Percentiles rank a stretch among this genome's conserved stretches.
phyloP scores from a whole-genome alignment of 2,797 vertebrate species.

The Syngnathus rostellatus region DNA sequence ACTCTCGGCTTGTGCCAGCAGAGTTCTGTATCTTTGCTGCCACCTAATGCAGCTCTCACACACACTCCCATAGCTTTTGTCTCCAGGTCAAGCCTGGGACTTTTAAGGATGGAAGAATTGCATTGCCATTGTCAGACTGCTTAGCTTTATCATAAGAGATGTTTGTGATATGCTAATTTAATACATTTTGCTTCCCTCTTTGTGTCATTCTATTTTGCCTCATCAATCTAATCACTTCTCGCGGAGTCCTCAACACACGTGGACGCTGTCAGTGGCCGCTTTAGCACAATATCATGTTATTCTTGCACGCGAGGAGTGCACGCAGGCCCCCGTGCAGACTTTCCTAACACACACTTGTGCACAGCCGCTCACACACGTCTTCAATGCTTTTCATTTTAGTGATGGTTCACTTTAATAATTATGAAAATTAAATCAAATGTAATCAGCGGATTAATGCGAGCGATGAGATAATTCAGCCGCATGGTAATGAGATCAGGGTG shows the following conservation, averaged over 20 bases:
- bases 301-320: slow-evolving; percentile 40
- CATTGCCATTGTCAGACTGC: slow-evolving; percentile 35
- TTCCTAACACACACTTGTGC: slow-evolving; percentile 18
- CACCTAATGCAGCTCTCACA: slow-evolving; percentile 74
- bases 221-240: slow-evolving; percentile 75
- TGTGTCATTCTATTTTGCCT: slow-evolving; percentile 48
- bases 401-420: slow-evolving; percentile 76
- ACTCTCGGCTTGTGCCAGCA: slow-evolving; percentile 7
- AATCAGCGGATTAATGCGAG: slow-evolving; percentile 71
- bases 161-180: slow-evolving; percentile 73
- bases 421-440: slow-evolving; percentile 75
- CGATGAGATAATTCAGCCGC: slow-evolving; percentile 68
- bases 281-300: slow-evolving; percentile 42
- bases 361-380: slow-evolving; percentile 19
- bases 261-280: slow-evolving; percentile 21
- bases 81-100: slow-evolving; percentile 38
- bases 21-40: slow-evolving; percentile 77
- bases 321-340: slow-evolving; percentile 11
- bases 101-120: slow-evolving; percentile 54
- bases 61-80: slow-evolving; percentile 50
- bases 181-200: slow-evolving; percentile 62
- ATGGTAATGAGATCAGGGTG: slow-evolving; percentile 54
- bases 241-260: slow-evolving; percentile 51
- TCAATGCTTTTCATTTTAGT: slow-evolving; percentile 66
- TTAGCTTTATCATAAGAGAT: slow-evolving; percentile 50